These are phyloP conservation scores for Vireo altiloquus DNA, from an alignment of 2,113 vertebrate genomes.

Conservation along the genomic window DNA sequence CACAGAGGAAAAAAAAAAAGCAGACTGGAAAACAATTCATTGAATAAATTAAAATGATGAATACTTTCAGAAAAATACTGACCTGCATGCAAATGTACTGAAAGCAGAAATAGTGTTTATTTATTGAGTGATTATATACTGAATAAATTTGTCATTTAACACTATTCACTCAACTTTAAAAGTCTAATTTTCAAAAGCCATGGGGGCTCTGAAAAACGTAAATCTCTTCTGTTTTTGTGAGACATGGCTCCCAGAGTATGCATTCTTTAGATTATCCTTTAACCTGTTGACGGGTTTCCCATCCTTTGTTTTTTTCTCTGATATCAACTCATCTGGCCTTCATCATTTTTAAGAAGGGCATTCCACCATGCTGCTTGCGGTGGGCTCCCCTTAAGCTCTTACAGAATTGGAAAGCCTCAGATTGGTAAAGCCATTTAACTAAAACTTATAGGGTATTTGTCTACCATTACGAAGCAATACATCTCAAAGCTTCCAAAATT, in stretches of 20 bases:
- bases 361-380: not conserved
- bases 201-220: not conserved
- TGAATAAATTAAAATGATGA: not conserved
- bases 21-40: not conserved
- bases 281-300: fast-evolving
- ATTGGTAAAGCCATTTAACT: not conserved
- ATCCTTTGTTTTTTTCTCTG: not conserved
- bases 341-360: not conserved
- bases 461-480: not conserved
- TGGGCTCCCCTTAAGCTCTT: not conserved
- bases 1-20: not conserved
- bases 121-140: not conserved
- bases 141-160: not conserved
- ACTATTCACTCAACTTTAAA: not conserved
- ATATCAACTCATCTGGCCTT: not conserved
- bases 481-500: not conserved
- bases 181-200: not conserved
- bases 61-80: not conserved
- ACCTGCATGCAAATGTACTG: not conserved
- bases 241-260: not conserved
- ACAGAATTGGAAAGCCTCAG: not conserved
- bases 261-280: not conserved
- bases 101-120: not conserved
- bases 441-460: not conserved
- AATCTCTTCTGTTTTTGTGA: not conserved